A percentile compares a stretch with the other conserved stretches of the same genome.
Conservation (phyloP, 1,140 invertebrate species). For the Limonius californicus region DNA sequence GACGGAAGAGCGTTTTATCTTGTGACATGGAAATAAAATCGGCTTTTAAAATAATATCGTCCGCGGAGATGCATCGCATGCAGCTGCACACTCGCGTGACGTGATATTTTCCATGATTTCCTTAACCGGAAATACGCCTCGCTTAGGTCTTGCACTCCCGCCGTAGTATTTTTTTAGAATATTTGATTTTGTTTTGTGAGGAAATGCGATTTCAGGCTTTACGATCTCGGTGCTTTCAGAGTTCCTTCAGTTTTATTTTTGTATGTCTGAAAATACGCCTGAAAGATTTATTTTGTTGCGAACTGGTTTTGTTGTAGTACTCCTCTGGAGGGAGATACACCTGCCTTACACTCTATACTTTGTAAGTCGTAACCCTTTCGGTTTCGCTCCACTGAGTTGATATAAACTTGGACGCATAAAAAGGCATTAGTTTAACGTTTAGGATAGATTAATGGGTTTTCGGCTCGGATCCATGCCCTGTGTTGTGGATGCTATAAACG, state of each 20-base stretch:
- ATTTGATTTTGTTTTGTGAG: background rate
- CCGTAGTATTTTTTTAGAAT: background rate
- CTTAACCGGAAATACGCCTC: background rate
- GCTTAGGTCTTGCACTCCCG: background rate
- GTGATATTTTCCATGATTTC: background rate
- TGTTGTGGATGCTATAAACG: too few species aligned
- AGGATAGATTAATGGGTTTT: too few species aligned
- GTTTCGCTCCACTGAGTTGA: background rate
- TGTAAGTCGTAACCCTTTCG: background rate
- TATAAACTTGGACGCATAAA: too few species aligned
- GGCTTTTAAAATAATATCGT: conserved; percentile 1
- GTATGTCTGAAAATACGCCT: background rate
- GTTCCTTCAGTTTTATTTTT: background rate
- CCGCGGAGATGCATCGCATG: background rate
- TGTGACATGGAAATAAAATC: background rate
- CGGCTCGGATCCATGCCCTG: too few species aligned
- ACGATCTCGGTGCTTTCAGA: background rate
- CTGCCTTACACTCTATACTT: background rate
- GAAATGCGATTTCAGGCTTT: conserved; percentile 6
- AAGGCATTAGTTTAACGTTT: too few species aligned
- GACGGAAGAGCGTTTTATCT: too few species aligned
- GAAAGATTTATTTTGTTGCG: background rate
- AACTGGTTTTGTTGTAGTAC: conserved; percentile 5
- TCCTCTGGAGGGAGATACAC: background rate
- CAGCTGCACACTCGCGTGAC: too few species aligned